These are phyloP conservation scores for Mormyrus iriodes DNA, from an alignment of 2,113 vertebrate species.

Conservation along the genomic window DNA sequence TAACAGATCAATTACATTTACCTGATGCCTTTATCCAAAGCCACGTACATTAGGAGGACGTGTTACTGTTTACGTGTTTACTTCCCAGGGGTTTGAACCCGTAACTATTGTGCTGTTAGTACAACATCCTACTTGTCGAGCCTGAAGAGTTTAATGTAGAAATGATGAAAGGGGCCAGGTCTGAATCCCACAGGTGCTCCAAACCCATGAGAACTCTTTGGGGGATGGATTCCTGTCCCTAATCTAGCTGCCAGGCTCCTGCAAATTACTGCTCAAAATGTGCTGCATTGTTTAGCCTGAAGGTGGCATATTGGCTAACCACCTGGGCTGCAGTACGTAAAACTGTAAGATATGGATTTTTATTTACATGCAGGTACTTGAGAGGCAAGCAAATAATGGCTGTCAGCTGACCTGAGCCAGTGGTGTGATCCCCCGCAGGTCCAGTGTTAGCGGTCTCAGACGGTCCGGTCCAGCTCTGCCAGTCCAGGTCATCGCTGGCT, in stretches of 20 bases:
- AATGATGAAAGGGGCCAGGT: neutral
- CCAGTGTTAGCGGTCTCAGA: conserved; percentile 56
- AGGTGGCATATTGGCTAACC: neutral
- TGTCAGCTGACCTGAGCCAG: conserved; percentile 44
- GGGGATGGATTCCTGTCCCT: neutral
- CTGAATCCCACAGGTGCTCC: neutral
- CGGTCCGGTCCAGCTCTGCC: conserved; percentile 46
- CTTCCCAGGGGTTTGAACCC: neutral
- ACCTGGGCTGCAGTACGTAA: neutral
- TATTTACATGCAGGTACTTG: neutral
- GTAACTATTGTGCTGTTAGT: neutral
- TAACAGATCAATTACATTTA: neutral
- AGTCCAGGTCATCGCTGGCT: conserved; percentile 50
- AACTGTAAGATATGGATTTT: neutral
- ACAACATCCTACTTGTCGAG: neutral
- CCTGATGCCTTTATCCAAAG: too few relatives aligned
- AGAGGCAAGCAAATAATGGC: neutral
- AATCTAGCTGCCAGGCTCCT: neutral
- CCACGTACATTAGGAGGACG: too few relatives aligned
- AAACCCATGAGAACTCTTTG: neutral
- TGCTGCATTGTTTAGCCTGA: neutral
- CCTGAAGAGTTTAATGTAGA: neutral
- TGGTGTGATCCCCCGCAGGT: conserved; percentile 60
- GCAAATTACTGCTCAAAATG: neutral
- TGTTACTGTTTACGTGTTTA: too few relatives aligned